Evolutionary conservation across 2,888 invertebrate genomes (phyloP).

Genomic region (Encarsia formosa): DNA sequence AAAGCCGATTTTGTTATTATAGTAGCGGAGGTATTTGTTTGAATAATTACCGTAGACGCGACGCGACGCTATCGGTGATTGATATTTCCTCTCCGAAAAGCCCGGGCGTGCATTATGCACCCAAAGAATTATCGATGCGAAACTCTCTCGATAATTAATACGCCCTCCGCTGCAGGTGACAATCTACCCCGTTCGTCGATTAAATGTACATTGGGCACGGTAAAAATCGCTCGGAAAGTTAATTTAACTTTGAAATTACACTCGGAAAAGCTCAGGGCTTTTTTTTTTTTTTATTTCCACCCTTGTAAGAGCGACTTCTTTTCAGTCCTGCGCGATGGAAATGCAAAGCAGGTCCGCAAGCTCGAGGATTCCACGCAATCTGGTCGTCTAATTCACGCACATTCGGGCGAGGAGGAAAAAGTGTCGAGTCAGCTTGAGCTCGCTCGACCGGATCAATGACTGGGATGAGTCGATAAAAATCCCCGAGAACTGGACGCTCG

Average conservation of each 20-base stretch:
- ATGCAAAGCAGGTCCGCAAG: background rate
- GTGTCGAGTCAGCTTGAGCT: no score
- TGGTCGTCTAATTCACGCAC: background rate
- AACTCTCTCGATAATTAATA: no score
- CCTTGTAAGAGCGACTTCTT: constrained; percentile 1
- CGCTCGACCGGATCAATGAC: no score
- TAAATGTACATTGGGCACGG: background rate
- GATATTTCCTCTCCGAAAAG: no score
- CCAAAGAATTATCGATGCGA: no score
- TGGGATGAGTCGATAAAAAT: no score
- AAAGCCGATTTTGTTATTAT: constrained; percentile 10
- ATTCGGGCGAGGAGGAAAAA: no score
- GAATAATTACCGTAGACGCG: constrained; percentile 1
- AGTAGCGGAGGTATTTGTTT: constrained; percentile 2
- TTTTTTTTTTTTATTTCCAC: background rate
- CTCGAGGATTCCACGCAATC: background rate
- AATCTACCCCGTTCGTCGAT: no score
- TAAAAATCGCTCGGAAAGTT: constrained; percentile 13
- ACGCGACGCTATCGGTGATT: no score
- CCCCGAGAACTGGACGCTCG: background rate
- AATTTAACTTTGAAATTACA: constrained; percentile 22
- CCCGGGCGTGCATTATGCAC: no score
- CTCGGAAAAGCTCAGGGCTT: background rate
- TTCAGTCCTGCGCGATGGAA: background rate
- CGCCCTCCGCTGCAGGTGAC: no score